Conservation (phyloP, 2,888 invertebrate genomes). For the Lasioglossum morio region DNA sequence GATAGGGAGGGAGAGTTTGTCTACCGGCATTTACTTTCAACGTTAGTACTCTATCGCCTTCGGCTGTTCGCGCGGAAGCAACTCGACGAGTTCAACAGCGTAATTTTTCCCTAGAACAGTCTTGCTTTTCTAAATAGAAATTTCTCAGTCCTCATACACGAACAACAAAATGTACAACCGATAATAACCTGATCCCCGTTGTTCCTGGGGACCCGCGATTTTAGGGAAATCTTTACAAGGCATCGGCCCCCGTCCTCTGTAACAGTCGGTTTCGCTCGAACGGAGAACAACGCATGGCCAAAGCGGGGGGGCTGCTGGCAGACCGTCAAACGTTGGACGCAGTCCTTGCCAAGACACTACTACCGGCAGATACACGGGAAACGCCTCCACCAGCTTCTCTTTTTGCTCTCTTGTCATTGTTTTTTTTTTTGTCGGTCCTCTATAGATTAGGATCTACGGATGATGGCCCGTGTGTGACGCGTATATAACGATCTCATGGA, state of each 20-base stretch:
- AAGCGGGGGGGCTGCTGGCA: constrained; percentile 12
- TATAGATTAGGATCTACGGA: constrained; percentile 14
- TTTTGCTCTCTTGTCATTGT: not conserved
- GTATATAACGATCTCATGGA: constrained; percentile 26
- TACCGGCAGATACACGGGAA: constrained; percentile 11
- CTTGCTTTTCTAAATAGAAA: constrained; percentile 35
- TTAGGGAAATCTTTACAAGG: not conserved
- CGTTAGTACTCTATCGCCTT: not conserved
- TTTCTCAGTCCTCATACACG: constrained; percentile 22
- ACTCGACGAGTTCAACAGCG: constrained; percentile 10
- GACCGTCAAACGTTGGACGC: constrained; percentile 23
- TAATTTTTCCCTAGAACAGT: constrained; percentile 39
- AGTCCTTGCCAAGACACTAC: constrained; percentile 18
- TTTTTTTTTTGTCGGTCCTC: not conserved
- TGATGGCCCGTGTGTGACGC: not conserved
- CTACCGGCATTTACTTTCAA: constrained; percentile 9
- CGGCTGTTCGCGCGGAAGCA: not conserved
- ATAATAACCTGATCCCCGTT: constrained; percentile 12
- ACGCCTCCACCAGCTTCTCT: constrained; percentile 12
- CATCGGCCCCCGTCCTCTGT: not conserved
- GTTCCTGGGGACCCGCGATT: not conserved
- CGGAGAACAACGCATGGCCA: not conserved
- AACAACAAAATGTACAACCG: constrained; percentile 39
- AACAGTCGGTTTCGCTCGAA: not conserved
- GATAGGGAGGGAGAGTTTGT: constrained; percentile 8